These are phyloP conservation scores for Stercorarius parasiticus DNA, from an alignment of 2,113 vertebrate species.

Conservation along the genomic window DNA sequence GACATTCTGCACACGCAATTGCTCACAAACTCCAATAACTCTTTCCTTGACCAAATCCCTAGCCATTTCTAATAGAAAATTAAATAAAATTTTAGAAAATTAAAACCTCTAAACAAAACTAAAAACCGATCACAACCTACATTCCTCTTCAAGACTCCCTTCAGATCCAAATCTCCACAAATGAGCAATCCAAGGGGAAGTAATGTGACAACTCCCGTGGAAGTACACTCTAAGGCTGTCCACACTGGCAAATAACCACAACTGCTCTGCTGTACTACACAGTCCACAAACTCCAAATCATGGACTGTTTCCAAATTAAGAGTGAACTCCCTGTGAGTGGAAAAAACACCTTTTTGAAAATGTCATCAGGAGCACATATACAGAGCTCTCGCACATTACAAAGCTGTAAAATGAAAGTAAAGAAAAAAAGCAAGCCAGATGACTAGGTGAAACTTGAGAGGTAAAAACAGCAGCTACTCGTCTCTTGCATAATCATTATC, in stretches of 20 bases:
- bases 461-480: not conserved
- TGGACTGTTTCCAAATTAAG: not conserved
- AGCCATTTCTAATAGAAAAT: not conserved
- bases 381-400: fast-evolving
- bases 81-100: not conserved
- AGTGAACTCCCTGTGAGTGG: not conserved
- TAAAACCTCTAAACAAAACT: not conserved
- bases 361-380: not conserved
- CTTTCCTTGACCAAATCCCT: not conserved
- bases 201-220: not conserved
- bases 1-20: not conserved
- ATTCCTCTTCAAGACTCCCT: not conserved
- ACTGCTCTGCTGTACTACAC: not conserved
- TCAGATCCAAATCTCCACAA: not conserved
- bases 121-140: not conserved
- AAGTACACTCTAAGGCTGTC: not conserved
- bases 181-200: not conserved
- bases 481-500: not conserved
- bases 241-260: not conserved
- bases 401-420: not conserved
- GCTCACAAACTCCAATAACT: not conserved
- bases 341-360: not conserved
- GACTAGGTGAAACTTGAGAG: not conserved
- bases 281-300: not conserved
- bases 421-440: not conserved